Evolutionary conservation across 2,113 vertebrate genomes (phyloP).

Genomic region (Antennarius striatus): DNA sequence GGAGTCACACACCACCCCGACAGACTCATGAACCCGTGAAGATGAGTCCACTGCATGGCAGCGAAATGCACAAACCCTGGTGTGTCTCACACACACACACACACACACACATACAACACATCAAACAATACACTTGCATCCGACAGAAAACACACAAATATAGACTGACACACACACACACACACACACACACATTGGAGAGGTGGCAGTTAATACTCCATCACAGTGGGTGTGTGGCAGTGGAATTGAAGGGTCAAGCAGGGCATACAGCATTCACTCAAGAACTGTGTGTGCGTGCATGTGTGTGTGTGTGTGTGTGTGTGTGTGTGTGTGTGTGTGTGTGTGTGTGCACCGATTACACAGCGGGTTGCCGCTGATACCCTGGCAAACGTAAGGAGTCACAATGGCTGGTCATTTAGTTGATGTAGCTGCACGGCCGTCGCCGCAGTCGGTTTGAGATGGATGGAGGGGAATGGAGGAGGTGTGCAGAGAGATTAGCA

Average conservation of each 20-base stretch:
- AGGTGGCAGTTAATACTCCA: background rate
- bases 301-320: background rate
- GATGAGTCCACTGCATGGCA: no score
- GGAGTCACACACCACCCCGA: conserved; percentile 17
- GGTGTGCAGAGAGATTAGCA: conserved; percentile 31
- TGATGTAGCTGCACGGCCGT: conserved; percentile 59
- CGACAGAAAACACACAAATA: conserved; percentile 17
- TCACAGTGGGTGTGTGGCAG: conserved; percentile 30
- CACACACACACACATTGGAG: background rate
- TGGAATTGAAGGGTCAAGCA: no score
- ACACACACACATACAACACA: conserved; percentile 12
- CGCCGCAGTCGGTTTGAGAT: conserved; percentile 53
- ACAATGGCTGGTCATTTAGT: conserved; percentile 58
- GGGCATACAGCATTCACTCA: conserved; percentile 2
- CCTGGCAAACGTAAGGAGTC: conserved; percentile 50
- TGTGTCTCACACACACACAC: background rate
- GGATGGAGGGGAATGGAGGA: conserved; percentile 53
- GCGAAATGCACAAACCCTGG: no score
- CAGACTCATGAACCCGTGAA: background rate
- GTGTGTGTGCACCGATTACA: conserved; percentile 18
- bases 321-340: background rate
- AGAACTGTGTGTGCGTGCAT: background rate
- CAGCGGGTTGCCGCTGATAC: conserved; percentile 41
- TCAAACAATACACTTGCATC: no score
- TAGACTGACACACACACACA: background rate